Evolutionary conservation across 2,888 invertebrate species (phyloP), one percentile per base, ranked within the genome.

Genomic region (Zygogramma bicolorata): DNA sequence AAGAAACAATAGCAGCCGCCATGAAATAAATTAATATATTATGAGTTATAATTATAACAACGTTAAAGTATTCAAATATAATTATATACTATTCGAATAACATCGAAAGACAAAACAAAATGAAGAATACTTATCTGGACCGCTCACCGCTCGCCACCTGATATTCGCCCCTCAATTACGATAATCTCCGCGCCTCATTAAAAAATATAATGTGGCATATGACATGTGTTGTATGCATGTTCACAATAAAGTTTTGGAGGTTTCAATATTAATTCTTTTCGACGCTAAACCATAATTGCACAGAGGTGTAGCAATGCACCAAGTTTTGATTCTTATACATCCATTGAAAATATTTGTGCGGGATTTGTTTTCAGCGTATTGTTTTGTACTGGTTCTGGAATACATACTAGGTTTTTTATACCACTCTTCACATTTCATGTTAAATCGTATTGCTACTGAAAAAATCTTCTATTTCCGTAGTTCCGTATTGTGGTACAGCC

Each of bases 141-240:
- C 63, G 27, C 29, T 29, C 0, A 18, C 27, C 63, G 27, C 29
- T 29, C 0, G 31, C 63, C 63, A 63, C 46, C 63, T 63, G 63
- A 63, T 31, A 46, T 63, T 8, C 49, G 15, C 29, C 20, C 63
- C 40, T 13, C 29, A 63, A 63, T 46, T 34, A 61, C 27, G 13
- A 29, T 40, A 27, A 13, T 42, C 25, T 8, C 63, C 46, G 49
- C 46, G 49, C 29, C 38, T 46, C 46, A 46, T 18, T 59, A 61
- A 63, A 62, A 27, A 63, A 25, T 29, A 13, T 29, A 63, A 46
- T 46, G 29, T 46, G 46, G 31, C 63, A 46, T 63, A 29, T 63
- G 63, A 27, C 63, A 46, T 63, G 18, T 63, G 63, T 46, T 46
- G 62, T 59, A 20, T 34, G 59, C 18, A 59, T 20, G 7, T 53